These are phyloP conservation scores for Rhabdophis nuchalis DNA, from an alignment of 2,797 vertebrate species.

Conservation along the genomic window DNA sequence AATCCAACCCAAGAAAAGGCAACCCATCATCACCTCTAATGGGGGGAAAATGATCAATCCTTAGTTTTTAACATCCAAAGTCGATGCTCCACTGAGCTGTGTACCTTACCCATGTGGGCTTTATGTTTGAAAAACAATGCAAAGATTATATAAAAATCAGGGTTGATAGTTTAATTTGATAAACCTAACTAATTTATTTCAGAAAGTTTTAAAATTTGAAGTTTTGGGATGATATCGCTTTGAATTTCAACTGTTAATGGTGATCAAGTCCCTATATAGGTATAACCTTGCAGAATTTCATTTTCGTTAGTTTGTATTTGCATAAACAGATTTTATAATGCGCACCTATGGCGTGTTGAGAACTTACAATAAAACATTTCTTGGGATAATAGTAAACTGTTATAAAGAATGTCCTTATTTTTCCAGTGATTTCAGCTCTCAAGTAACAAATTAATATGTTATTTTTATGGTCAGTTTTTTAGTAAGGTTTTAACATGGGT, in stretches of 20 bases:
- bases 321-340: constrained; percentile 16
- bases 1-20: background rate
- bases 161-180: background rate
- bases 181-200: constrained; percentile 4
- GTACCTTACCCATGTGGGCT: background rate
- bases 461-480: background rate
- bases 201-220: background rate
- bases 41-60: background rate
- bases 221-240: background rate
- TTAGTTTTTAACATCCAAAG: background rate
- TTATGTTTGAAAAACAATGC: background rate
- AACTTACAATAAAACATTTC: background rate
- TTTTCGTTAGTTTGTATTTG: constrained; percentile 11
- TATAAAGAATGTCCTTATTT: background rate
- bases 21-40: background rate
- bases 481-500: no score
- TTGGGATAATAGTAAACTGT: background rate
- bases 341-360: constrained; percentile 5
- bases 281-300: constrained; percentile 9
- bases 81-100: background rate
- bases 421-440: background rate
- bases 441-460: background rate
- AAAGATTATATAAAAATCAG: background rate
- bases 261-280: background rate
- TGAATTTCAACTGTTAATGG: background rate